Percentiles rank a stretch among this genome's conserved stretches.
phyloP scores from a whole-genome alignment of 2,888 invertebrate genomes.

The Caenorhabditis becei region DNA sequence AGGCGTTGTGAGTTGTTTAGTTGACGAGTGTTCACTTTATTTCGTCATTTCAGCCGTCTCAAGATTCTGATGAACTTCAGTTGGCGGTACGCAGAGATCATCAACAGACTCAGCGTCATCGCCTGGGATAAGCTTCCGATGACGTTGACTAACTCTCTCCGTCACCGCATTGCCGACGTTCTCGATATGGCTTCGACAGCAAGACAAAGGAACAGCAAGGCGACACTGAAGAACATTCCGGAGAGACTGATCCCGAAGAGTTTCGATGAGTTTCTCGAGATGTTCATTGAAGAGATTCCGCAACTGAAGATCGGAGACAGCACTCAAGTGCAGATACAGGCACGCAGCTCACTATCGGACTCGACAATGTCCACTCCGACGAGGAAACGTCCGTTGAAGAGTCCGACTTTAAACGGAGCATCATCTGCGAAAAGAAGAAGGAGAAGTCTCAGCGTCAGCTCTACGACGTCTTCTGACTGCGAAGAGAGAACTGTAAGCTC shows the following conservation, averaged over 20 bases:
- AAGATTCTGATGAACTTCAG: conserved; percentile 28
- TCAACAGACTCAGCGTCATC: conserved; percentile 58
- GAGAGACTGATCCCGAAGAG: conserved; percentile 8
- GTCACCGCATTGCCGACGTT: conserved; percentile 41
- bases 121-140: conserved; percentile 57
- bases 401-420: neutral
- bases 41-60: conserved; percentile 61
- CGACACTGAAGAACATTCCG: conserved; percentile 22
- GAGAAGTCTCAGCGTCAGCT: neutral
- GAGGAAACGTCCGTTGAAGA: neutral
- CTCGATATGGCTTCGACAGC: neutral
- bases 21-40: neutral
- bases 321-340: neutral
- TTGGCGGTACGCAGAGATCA: conserved; percentile 64
- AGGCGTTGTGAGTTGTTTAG: conserved; percentile 12
- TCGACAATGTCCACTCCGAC: neutral
- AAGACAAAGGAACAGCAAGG: conserved; percentile 13
- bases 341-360: conserved; percentile 6
- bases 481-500: conserved; percentile 4
- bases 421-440: neutral
- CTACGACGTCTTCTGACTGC: neutral
- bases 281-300: conserved; percentile 4
- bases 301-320: neutral
- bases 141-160: conserved; percentile 54
- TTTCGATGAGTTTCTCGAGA: conserved; percentile 22